A percentile compares a stretch with the other conserved stretches of the same genome.
Evolutionary conservation across 2,888 invertebrate genomes (phyloP).

Genomic region (Oxycera nigricornis): DNA sequence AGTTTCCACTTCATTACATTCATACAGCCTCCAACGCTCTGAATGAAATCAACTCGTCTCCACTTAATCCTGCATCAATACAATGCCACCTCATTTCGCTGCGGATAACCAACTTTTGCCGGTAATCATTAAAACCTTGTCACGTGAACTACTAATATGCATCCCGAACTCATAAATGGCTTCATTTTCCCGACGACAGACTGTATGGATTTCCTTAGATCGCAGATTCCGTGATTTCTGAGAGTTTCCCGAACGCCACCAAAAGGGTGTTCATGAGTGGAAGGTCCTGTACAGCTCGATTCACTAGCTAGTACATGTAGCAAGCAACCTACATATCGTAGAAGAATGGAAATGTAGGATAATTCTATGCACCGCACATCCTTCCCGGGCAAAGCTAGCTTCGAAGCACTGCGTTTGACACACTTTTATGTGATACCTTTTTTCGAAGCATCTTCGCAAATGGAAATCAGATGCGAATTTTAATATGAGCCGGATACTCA

Average conservation of each 20-base stretch:
- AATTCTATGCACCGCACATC: not conserved
- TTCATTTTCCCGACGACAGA: constrained; percentile 3
- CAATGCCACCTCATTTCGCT: no score
- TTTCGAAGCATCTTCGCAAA: constrained; percentile 1
- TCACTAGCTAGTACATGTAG: not conserved
- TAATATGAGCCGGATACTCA: constrained; percentile 1
- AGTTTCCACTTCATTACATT: no score
- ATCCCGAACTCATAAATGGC: constrained; percentile 5
- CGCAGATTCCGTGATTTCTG: no score
- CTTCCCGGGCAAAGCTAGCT: not conserved
- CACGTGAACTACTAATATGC: constrained; percentile 10
- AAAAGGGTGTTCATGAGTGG: not conserved
- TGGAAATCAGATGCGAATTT: not conserved
- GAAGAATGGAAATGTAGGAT: not conserved
- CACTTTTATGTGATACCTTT: constrained; percentile 2
- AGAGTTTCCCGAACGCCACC: not conserved
- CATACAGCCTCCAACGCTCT: no score
- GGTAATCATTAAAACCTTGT: constrained; percentile 7
- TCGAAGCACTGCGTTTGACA: constrained; percentile 3
- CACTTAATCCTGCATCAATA: no score
- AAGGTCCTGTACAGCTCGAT: not conserved
- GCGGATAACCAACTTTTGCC: not conserved
- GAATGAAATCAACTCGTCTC: no score
- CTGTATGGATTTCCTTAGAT: not conserved
- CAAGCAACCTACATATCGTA: not conserved